Percentiles rank a stretch among this genome's conserved stretches.
These are phyloP conservation scores for Zootermopsis nevadensis DNA, from an alignment of 2,888 invertebrate species.

Conservation along the genomic window DNA sequence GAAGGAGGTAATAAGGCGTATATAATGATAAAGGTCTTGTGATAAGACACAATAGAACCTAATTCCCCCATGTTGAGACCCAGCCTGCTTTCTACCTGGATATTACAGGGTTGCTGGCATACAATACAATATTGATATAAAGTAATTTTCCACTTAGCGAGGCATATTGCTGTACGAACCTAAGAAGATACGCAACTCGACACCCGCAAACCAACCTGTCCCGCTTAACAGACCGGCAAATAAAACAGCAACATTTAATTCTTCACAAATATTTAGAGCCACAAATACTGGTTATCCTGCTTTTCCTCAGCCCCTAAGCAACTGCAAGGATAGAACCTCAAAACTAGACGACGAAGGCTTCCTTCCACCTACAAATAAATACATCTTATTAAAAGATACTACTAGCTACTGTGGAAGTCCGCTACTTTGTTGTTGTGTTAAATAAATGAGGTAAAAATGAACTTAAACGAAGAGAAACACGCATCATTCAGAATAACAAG, in stretches of 20 bases:
- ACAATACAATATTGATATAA: slow-evolving; percentile 2
- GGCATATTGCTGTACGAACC: not conserved
- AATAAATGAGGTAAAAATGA: not conserved
- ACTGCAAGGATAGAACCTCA: no score
- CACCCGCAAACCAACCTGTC: not conserved
- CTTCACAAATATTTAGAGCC: not conserved
- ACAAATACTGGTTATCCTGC: no score
- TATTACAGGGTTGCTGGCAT: not conserved
- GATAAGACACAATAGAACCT: slow-evolving; percentile 19
- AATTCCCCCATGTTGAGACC: not conserved
- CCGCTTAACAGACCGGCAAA: not conserved
- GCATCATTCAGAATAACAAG: not conserved
- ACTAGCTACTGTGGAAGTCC: no score
- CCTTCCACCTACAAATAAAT: no score
- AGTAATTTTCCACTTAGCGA: slow-evolving; percentile 26
- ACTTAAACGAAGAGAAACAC: not conserved
- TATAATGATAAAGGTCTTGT: slow-evolving; percentile 31
- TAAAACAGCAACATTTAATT: not conserved
- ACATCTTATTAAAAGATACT: no score
- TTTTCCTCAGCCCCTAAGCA: no score
- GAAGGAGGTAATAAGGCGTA: slow-evolving; percentile 27
- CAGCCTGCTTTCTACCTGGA: slow-evolving; percentile 30
- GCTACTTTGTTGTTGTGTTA: no score
- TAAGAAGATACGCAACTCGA: not conserved
- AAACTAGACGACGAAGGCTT: no score